Percentiles rank a stretch among this genome's conserved stretches.
These are phyloP conservation scores for Philereme vetulata DNA, from an alignment of 2,888 invertebrate genomes.

Conservation along the genomic window DNA sequence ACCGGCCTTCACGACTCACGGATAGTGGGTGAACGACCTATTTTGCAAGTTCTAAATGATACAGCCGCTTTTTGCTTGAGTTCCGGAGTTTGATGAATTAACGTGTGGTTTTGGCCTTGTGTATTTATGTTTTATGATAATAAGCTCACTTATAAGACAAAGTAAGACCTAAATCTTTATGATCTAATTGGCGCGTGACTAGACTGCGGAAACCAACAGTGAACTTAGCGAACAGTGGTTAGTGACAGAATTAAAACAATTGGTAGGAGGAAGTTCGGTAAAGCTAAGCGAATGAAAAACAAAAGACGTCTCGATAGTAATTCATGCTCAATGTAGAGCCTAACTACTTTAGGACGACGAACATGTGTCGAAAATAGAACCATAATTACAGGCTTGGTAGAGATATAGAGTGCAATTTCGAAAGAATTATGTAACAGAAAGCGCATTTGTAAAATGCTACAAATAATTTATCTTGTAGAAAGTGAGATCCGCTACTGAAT, in stretches of 20 bases:
- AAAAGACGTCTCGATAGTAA: no score
- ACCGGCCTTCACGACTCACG: constrained; percentile 54
- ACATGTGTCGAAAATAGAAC: constrained; percentile 45
- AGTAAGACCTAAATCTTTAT: background rate
- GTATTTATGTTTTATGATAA: constrained; percentile 7
- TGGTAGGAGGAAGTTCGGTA: no score
- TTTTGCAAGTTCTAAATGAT: constrained; percentile 43
- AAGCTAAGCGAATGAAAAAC: no score
- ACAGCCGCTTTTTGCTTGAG: constrained; percentile 30
- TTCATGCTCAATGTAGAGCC: background rate
- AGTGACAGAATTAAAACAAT: no score
- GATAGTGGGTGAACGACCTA: constrained; percentile 62
- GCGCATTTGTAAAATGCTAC: constrained; percentile 53
- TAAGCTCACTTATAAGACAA: constrained; percentile 1
- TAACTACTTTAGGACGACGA: constrained; percentile 4
- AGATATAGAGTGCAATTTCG: constrained; percentile 47
- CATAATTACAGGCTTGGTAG: constrained; percentile 49
- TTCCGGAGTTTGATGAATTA: constrained; percentile 32
- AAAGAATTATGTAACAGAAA: constrained; percentile 56
- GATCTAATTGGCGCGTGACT: no score
- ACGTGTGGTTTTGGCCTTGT: constrained; percentile 25
- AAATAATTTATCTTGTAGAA: constrained; percentile 50
- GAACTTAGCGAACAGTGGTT: no score
- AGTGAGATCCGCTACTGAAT: constrained; percentile 42
- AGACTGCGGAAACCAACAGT: no score